Evolutionary conservation across 2,113 vertebrate genomes (phyloP), one percentile per base, ranked within the genome.

Genomic region (Prionailurus viverrinus): DNA sequence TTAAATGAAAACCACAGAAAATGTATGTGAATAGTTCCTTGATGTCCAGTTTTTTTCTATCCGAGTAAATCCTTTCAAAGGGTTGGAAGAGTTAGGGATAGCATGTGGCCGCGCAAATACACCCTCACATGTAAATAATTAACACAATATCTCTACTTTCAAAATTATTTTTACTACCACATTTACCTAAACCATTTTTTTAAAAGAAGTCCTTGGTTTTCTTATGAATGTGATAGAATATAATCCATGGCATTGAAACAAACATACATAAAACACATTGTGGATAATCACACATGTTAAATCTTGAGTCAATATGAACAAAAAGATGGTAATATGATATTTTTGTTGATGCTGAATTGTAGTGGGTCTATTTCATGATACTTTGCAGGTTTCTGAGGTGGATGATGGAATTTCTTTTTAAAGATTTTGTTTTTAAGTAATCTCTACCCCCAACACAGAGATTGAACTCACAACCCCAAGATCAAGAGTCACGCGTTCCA

Each of bases 1-100:
- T 91, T 84, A 96, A 96, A 92, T 94, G 90, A 98, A 97, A 97
- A 96, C 95, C 96, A 96, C 63, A 96, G 81, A 65, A 96, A 96
- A 94, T 84, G 69, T 80, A 80, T 92, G 66, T 63, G 51, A 97
- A 89, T 51, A 95, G 96, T 79, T 97, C 80, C 96, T 97, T 95
- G 31, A 97, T 94, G 68, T 84, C 39, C 71, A 91, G 15, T n/a
- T 85, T 84, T 90, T 90, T 97, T n/a, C 93, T 89, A 82, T 25
- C 58, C 61, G 86, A 96, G 93, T 92, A 96, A 97, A 95, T 85
- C 81, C 92, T 96, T 96, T 96, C 83, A 95, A 97, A 96, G 65
- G 61, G 27, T 91, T 83, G 73, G 79, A 91, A 91, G 39, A 61
- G 81, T 91, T 78, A 89, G 7, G 41, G 51, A 63, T 25, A 91